Conservation (phyloP, 92 coral and sea anemone species). For the Zoanthus solanderi region DNA sequence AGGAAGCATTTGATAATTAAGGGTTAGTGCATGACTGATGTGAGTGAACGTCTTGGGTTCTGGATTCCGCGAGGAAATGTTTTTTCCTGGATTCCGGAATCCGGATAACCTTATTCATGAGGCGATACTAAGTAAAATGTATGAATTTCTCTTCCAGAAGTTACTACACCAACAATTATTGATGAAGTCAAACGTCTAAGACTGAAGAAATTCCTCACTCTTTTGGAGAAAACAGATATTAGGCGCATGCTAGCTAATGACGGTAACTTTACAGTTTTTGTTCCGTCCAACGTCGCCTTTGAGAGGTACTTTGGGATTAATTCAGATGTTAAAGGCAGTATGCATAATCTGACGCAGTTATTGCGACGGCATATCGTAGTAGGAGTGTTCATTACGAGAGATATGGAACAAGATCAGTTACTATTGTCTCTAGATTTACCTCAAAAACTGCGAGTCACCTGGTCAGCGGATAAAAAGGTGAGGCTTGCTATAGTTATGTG, state of each 20-base stretch:
- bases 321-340: not conserved
- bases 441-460: slow-evolving; percentile 41
- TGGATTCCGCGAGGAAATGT: no score
- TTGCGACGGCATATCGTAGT: slow-evolving; percentile 28
- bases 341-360: not conserved
- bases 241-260: slow-evolving; percentile 17
- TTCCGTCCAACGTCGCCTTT: slow-evolving; percentile 40
- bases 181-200: slow-evolving; percentile 12
- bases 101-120: not conserved
- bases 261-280: slow-evolving; percentile 50
- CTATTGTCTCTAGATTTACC: slow-evolving; percentile 31
- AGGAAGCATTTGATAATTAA: no score
- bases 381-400: slow-evolving; percentile 15
- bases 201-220: slow-evolving; percentile 19
- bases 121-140: not conserved
- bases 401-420: slow-evolving; percentile 34
- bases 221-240: not conserved
- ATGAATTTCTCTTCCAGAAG: not conserved
- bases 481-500: no score
- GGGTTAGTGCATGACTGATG: no score
- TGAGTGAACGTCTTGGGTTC: no score
- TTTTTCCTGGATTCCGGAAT: no score
- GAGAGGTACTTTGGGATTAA: not conserved
- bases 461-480: slow-evolving; percentile 57
- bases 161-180: slow-evolving; percentile 8